phyloP scores from a whole-genome alignment of 2,797 vertebrate genomes.

The Valencia hispanica region DNA sequence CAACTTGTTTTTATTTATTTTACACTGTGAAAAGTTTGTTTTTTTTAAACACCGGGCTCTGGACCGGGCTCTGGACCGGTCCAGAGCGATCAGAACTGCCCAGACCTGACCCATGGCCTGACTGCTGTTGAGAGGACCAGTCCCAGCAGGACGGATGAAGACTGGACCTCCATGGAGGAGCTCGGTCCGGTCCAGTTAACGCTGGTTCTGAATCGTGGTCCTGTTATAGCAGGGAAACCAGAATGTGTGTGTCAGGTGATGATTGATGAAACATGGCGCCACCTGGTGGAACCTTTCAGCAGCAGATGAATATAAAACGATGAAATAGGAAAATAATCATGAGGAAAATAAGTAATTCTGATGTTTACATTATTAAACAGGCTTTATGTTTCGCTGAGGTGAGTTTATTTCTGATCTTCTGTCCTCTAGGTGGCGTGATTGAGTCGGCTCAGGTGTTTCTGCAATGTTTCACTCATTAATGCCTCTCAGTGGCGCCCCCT shows the following conservation, averaged over 20 bases:
- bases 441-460: background rate
- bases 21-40: background rate
- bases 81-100: too few species aligned
- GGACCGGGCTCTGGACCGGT: too few species aligned
- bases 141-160: background rate
- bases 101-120: too few species aligned
- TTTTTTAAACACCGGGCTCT: background rate
- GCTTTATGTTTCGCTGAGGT: background rate
- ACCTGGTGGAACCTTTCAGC: too few species aligned
- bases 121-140: background rate
- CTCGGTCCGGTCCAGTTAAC: too few species aligned
- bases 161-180: background rate
- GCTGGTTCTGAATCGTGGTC: too few species aligned
- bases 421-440: background rate
- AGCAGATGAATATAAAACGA: too few species aligned
- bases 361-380: background rate
- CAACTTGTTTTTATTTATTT: background rate
- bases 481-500: background rate
- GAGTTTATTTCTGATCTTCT: background rate
- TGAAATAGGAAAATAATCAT: too few species aligned
- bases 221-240: too few species aligned
- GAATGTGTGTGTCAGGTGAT: background rate
- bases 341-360: too few species aligned
- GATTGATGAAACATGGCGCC: too few species aligned
- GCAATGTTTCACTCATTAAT: background rate